Percentiles rank a stretch among this genome's conserved stretches.
Conservation (phyloP, 2,113 vertebrate species). For the Crotalus tigris region DNA sequence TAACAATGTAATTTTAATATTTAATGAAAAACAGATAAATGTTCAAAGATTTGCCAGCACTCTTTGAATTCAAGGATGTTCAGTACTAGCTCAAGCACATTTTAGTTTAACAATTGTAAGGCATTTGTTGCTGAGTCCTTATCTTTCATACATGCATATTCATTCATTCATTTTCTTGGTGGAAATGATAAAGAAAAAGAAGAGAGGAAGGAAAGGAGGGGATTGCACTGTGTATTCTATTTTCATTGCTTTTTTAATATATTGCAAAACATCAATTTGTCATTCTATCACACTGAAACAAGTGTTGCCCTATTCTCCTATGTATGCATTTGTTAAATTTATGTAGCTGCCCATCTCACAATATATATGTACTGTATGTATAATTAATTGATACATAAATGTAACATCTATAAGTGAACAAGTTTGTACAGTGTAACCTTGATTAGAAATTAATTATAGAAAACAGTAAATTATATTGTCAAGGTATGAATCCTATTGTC, state of each 20-base stretch:
- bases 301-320: background rate
- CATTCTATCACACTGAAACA: background rate
- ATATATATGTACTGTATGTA: background rate
- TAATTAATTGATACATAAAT: background rate
- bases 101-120: background rate
- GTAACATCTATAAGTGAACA: background rate
- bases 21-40: background rate
- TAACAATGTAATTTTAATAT: background rate
- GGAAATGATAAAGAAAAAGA: background rate
- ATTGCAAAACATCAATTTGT: background rate
- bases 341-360: background rate
- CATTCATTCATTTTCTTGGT: background rate
- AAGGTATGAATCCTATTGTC: no score
- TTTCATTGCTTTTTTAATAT: background rate
- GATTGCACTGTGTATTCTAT: background rate
- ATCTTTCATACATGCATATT: background rate
- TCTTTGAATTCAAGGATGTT: background rate
- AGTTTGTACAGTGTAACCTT: background rate
- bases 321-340: background rate
- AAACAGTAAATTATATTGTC: background rate
- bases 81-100: background rate
- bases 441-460: background rate
- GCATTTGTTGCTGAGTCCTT: background rate
- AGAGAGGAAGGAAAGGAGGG: background rate
- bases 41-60: background rate